Evolutionary conservation across 2,888 invertebrate species (phyloP), one percentile per base, ranked within the genome.

Genomic region (Pristionchus japonicus): DNA sequence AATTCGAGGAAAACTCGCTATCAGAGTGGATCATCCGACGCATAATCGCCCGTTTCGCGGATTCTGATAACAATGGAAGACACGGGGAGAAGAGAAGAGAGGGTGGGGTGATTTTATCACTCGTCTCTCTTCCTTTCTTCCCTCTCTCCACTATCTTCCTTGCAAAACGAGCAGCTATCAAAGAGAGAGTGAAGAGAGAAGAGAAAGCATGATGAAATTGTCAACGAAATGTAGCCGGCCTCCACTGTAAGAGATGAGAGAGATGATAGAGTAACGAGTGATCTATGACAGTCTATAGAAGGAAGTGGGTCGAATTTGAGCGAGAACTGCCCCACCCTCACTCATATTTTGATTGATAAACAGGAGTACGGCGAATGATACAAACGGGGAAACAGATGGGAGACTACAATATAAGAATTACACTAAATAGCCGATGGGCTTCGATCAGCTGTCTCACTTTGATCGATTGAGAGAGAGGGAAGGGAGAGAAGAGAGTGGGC

Each of bases 161-260:
- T 77, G 77, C 77, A 77, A 43, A 47, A 47, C 43, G 17, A 43
- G 77, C 77, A 80, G 80, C 27, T 6, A 31, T 80, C 47, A 80
- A 40, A 49, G 49, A 80, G 80, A 47, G 80, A 47, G 47, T 34
- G 23, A 31, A 70, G 40, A 40, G 43, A 77, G 40, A 9, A 11
- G 77, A 47, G 34, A 37, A 34, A 7, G 57, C 34, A 83, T 83
- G 52, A 83, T 37, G 52, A 57, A 83, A 83, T 49, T 70, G 34
- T 49, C 49, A 83, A 57, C 83, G 83, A 83, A 83, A 83, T 23
- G n/a, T 34, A 83, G 57, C 52, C 77, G 77, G 77, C 43, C 77
- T 3, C n/a, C 43, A 40, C 74, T 40, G 23, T 77, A 43, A n/a
- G n/a, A n/a, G 43, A 27, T 77, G 77, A 23, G 34, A 7, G n/a